Conservation (phyloP, 1,140 invertebrate species). For the Heterodera schachtii region DNA sequence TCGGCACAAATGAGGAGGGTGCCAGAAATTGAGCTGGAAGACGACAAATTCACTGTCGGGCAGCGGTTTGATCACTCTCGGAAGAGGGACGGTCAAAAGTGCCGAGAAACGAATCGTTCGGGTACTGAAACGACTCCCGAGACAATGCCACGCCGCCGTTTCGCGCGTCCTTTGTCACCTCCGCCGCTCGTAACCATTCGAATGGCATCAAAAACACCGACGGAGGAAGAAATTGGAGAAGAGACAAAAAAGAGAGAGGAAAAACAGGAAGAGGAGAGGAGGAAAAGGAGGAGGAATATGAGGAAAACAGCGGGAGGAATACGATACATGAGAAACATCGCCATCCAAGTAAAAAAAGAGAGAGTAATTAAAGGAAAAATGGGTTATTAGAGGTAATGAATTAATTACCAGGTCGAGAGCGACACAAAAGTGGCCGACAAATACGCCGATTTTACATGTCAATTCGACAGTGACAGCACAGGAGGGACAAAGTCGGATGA, state of each 20-base stretch:
- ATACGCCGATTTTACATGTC: not conserved
- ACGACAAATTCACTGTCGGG: not conserved
- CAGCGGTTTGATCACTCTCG: not conserved
- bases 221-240: conserved; percentile 13
- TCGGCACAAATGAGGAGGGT: conserved; percentile 33
- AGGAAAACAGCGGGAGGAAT: not conserved
- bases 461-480: not conserved
- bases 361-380: not conserved
- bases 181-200: conserved; percentile 23
- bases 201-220: conserved; percentile 23
- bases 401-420: not conserved
- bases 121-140: not conserved
- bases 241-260: not conserved
- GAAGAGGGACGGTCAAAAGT: not conserved
- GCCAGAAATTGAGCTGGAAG: conserved; percentile 15
- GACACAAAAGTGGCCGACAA: not conserved
- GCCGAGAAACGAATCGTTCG: not conserved
- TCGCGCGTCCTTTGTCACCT: not conserved
- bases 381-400: not conserved
- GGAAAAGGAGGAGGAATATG: conserved; percentile 14
- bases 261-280: not conserved
- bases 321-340: conserved; percentile 21
- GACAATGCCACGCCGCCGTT: not conserved
- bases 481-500: not conserved
- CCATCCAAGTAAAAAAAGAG: conserved; percentile 8